Conservation (phyloP, 2,888 invertebrate species). For the Dromius quadrimaculatus region DNA sequence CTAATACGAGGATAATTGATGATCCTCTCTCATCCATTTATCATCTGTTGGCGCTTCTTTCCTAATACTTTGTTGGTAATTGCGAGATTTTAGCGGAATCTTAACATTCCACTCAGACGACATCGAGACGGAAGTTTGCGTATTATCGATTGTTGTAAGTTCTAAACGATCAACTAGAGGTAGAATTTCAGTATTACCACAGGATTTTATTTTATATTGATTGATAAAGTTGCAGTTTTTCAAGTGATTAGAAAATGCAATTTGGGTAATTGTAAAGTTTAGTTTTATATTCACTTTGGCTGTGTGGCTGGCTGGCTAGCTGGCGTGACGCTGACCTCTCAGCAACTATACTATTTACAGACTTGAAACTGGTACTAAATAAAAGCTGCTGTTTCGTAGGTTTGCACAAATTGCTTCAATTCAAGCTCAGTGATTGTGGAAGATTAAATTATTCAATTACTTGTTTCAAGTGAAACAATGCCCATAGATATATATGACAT, state of each 20-base stretch:
- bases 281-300: too few species aligned
- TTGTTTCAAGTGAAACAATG: too few species aligned
- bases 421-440: too few species aligned
- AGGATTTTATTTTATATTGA: slow-evolving; percentile 30
- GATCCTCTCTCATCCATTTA: slow-evolving; percentile 46
- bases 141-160: slow-evolving; percentile 20
- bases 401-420: too few species aligned
- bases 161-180: not conserved
- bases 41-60: slow-evolving; percentile 42
- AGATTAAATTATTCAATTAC: too few species aligned
- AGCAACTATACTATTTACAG: too few species aligned
- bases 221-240: slow-evolving; percentile 33
- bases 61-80: slow-evolving; percentile 38
- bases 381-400: too few species aligned
- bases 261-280: slow-evolving; percentile 23
- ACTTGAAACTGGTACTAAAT: too few species aligned
- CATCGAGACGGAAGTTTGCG: not conserved
- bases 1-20: slow-evolving; percentile 50
- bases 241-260: slow-evolving; percentile 15
- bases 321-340: too few species aligned
- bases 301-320: too few species aligned
- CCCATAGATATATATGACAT: too few species aligned
- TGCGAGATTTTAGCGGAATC: slow-evolving; percentile 46
- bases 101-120: slow-evolving; percentile 25
- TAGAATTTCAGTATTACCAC: not conserved